phyloP scores from a whole-genome alignment of 2,888 invertebrate genomes.

The Callimorpha dominula region DNA sequence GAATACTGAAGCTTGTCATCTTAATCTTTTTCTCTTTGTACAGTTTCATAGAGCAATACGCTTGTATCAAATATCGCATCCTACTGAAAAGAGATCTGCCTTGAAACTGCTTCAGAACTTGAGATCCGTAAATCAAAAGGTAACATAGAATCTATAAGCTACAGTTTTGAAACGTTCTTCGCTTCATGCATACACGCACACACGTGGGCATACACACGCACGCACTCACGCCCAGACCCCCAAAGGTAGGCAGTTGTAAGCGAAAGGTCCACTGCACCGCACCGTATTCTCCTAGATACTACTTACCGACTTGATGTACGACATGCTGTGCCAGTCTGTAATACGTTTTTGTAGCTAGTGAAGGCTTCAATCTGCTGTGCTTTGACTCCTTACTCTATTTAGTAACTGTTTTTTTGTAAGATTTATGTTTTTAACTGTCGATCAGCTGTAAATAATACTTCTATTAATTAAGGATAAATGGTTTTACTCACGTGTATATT shows the following conservation, averaged over 20 bases:
- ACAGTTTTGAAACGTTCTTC: not conserved
- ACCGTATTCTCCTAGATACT: too few relatives aligned
- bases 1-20: not conserved
- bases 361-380: too few relatives aligned
- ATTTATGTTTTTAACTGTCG: too few relatives aligned
- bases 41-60: slow-evolving; percentile 78
- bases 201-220: not conserved
- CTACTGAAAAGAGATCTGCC: slow-evolving; percentile 74
- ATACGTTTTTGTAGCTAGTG: too few relatives aligned
- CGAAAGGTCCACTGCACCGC: not conserved
- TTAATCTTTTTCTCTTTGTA: slow-evolving; percentile 18
- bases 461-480: too few relatives aligned
- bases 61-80: slow-evolving; percentile 74
- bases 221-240: too few relatives aligned
- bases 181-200: not conserved
- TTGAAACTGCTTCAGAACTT: slow-evolving; percentile 75
- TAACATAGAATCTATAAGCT: slow-evolving; percentile 32
- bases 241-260: not conserved
- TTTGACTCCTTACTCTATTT: too few relatives aligned
- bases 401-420: too few relatives aligned
- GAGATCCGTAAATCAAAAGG: slow-evolving; percentile 74
- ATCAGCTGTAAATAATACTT: too few relatives aligned
- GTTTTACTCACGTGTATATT: too few relatives aligned
- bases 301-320: too few relatives aligned
- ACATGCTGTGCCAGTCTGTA: too few relatives aligned